Evolutionary conservation across 2,113 vertebrate genomes (phyloP).

Genomic region (Leptobrachium leishanense): DNA sequence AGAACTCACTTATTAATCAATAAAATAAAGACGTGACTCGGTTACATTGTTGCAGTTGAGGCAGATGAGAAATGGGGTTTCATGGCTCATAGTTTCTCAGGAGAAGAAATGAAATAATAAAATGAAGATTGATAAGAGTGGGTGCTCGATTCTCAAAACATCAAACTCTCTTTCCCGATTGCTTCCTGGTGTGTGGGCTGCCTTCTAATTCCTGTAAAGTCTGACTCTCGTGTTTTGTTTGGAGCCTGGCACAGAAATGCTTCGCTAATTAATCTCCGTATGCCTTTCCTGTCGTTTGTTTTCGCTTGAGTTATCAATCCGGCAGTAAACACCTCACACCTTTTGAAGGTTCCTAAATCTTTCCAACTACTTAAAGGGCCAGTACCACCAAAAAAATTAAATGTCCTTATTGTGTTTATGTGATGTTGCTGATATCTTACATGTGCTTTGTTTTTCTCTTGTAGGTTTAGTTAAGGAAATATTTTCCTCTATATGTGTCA

Average conservation of each 20-base stretch:
- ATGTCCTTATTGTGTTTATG: too few relatives aligned
- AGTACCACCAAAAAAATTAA: too few relatives aligned
- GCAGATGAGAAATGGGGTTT: too few relatives aligned
- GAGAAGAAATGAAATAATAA: slow-evolving; percentile 8
- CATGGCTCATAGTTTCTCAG: background rate
- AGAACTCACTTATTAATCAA: too few relatives aligned
- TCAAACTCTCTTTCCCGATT: slow-evolving; percentile 16
- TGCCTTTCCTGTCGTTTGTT: too few relatives aligned
- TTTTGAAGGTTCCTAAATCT: background rate
- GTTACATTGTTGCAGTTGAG: too few relatives aligned
- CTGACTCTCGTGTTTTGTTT: background rate
- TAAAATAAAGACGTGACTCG: too few relatives aligned
- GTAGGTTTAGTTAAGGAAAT: too few relatives aligned
- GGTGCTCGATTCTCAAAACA: slow-evolving; percentile 26
- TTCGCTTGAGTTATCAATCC: background rate
- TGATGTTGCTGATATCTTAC: too few relatives aligned
- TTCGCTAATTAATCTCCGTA: background rate
- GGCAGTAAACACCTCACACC: background rate
- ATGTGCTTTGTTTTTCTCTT: too few relatives aligned
- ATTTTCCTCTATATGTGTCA: too few relatives aligned
- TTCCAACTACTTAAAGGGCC: background rate
- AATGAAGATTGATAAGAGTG: slow-evolving; percentile 11
- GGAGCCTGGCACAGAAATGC: background rate
- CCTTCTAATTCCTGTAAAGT: slow-evolving; percentile 2
- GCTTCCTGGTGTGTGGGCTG: slow-evolving; percentile 19